Percentiles rank a stretch among this genome's conserved stretches.
Conservation (phyloP, 1,140 invertebrate species). For the Drosophila eugracilis region DNA sequence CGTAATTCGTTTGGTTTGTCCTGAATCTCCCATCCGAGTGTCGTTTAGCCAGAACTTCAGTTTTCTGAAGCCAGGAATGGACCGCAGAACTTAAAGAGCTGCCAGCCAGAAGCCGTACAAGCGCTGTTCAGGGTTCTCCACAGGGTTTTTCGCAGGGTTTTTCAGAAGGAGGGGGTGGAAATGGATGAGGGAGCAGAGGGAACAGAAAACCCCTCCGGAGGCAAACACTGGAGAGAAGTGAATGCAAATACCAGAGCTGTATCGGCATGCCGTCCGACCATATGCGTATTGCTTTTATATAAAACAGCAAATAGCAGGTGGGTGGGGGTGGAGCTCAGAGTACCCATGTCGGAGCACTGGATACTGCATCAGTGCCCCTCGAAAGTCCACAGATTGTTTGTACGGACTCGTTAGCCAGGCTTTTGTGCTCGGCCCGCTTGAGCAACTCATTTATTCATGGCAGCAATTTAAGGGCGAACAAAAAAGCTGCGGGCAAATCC, state of each 20-base stretch:
- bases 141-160: not conserved
- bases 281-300: constrained; percentile 80
- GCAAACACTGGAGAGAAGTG: constrained; percentile 70
- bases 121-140: constrained; percentile 67
- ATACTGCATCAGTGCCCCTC: not conserved
- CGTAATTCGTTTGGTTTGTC: constrained; percentile 9
- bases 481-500: constrained; percentile 42
- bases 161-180: constrained; percentile 2
- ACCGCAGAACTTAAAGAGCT: constrained; percentile 76
- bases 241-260: constrained; percentile 69
- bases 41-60: constrained; percentile 53
- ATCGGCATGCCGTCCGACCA: constrained; percentile 47
- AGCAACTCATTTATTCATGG: constrained; percentile 52
- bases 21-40: constrained; percentile 38
- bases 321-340: not conserved
- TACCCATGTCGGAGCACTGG: not conserved
- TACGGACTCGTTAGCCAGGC: constrained; percentile 51
- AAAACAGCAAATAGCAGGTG: constrained; percentile 66
- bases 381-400: constrained; percentile 37
- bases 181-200: not conserved
- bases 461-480: constrained; percentile 45
- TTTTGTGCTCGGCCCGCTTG: constrained; percentile 38
- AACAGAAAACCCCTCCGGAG: constrained; percentile 9
- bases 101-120: constrained; percentile 61
- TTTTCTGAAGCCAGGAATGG: constrained; percentile 6